Base-by-base conservation (phyloP, 1,140 invertebrate species). In the Philaenus spumarius region DNA sequence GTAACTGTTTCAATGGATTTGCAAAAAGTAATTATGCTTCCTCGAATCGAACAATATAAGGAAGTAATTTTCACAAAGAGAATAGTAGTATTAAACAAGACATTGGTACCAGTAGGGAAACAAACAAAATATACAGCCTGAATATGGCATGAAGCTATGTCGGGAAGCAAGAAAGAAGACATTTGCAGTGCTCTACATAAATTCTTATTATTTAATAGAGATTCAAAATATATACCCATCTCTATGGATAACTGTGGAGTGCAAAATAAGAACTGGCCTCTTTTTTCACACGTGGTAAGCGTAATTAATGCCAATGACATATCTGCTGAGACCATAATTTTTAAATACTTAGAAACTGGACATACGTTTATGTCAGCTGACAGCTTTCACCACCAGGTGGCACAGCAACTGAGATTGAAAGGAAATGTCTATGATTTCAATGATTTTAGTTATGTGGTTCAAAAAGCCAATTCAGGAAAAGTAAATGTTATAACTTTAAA, bases 321-420 rank as follows among this genome's bases (percentile, higher is more conserved):
- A n/a, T n/a, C n/a, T n/a, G n/a, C n/a, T n/a, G n/a, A n/a, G n/a
- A n/a, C n/a, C n/a, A n/a, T n/a, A n/a, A n/a, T n/a, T n/a, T n/a
- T n/a, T n/a, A n/a, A n/a, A n/a, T n/a, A n/a, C n/a, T n/a, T n/a
- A n/a, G n/a, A n/a, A n/a, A n/a, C n/a, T n/a, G 64, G 62, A 1
- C 62, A 69, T 30, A 68, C 67, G 14, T 67, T 69, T 54, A 69
- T 69, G 65, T 66, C 64, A 40, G 67, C 68, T 12, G 67, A 70
- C 52, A 48, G 56, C 35, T 69, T 69, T 54, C 69, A 69, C n/a
- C n/a, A n/a, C n/a, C n/a, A n/a, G n/a, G n/a, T n/a, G n/a, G n/a
- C n/a, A n/a, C n/a, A n/a, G n/a, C n/a, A n/a, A n/a, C n/a, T n/a
- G n/a, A n/a, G n/a, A n/a, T n/a, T n/a, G n/a, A n/a, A n/a, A n/a